These are phyloP conservation scores for Zaprionus lineosus DNA, from an alignment of 2,888 invertebrate species.

Conservation along the genomic window DNA sequence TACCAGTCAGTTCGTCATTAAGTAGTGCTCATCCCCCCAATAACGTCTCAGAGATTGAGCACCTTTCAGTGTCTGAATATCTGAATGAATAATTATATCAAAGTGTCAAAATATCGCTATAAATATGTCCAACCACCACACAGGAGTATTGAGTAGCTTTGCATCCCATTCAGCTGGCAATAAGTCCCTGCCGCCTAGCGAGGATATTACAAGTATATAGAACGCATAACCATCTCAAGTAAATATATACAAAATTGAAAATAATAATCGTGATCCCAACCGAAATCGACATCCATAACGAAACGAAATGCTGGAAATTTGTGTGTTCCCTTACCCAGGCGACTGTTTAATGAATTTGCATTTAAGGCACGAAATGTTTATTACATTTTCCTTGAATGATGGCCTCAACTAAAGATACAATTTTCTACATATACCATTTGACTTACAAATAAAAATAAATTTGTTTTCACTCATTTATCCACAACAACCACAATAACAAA, in stretches of 20 bases:
- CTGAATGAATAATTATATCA: too few species aligned
- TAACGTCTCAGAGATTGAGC: too few species aligned
- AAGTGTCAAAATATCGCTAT: too few species aligned
- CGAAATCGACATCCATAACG: neutral
- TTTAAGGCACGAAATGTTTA: constrained; percentile 67
- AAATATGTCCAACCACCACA: too few species aligned
- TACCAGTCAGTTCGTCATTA: constrained; percentile 14
- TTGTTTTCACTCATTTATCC: constrained; percentile 69
- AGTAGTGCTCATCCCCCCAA: constrained; percentile 19
- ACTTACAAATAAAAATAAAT: constrained; percentile 71
- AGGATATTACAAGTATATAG: too few species aligned
- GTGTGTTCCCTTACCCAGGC: constrained; percentile 70
- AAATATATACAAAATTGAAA: neutral
- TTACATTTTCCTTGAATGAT: constrained; percentile 82
- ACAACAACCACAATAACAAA: constrained; percentile 51
- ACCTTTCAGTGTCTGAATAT: too few species aligned
- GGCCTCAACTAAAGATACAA: constrained; percentile 73
- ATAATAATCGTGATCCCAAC: too few species aligned
- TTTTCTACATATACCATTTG: constrained; percentile 78
- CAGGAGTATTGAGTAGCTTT: too few species aligned
- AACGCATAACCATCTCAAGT: too few species aligned
- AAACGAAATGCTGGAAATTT: constrained; percentile 53
- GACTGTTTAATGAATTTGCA: constrained; percentile 81
- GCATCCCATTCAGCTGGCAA: too few species aligned
- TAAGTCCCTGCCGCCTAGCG: too few species aligned